Conservation (phyloP, 2,797 vertebrate species). For the Sciurus vulgaris region DNA sequence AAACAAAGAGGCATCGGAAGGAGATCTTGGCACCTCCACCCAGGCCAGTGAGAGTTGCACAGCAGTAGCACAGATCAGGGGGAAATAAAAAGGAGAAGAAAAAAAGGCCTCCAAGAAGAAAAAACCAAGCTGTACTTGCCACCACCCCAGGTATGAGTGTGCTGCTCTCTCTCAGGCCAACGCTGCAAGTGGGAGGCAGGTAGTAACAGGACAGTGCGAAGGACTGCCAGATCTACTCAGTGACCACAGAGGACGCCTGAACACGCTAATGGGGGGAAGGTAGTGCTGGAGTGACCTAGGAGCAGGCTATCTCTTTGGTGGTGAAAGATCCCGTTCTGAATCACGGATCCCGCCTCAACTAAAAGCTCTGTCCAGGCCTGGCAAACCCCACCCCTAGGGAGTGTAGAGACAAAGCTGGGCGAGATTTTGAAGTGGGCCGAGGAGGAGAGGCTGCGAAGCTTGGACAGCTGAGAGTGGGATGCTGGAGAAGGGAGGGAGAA, state of each 20-base stretch:
- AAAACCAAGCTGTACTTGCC: not conserved
- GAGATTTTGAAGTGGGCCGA: not conserved
- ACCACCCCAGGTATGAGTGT: not conserved
- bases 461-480: not conserved
- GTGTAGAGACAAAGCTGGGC: conserved; percentile 40
- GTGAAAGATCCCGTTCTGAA: not conserved
- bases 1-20: conserved; percentile 58
- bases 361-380: not conserved
- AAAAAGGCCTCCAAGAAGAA: not conserved
- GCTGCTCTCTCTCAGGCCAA: not conserved
- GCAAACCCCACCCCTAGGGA: not conserved
- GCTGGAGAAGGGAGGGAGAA: not conserved
- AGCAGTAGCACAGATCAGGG: not conserved
- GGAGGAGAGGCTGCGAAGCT: not conserved
- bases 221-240: not conserved
- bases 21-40: not conserved
- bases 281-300: not conserved
- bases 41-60: not conserved
- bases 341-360: not conserved
- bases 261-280: rapidly evolving
- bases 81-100: not conserved
- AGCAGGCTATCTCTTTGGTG: not conserved
- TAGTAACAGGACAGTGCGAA: not conserved
- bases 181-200: not conserved
- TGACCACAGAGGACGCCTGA: not conserved